Base-by-base conservation (phyloP, 2,797 vertebrate genomes). In the Toxotes lorentzi region DNA sequence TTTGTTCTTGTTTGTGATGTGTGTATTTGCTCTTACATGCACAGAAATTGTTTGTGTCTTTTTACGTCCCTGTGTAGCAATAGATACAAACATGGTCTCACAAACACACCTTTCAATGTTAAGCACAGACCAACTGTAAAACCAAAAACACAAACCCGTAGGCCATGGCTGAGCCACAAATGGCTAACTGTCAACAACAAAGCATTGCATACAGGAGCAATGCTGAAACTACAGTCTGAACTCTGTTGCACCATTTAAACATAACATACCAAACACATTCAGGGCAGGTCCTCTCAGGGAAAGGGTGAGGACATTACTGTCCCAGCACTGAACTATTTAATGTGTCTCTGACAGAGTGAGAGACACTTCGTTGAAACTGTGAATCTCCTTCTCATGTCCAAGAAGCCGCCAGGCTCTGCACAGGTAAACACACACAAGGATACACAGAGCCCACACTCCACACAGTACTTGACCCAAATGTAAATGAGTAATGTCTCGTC, bases 261-360 rank as follows among this genome's bases (percentile, higher is more conserved):
- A 78, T 56, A 57, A 59, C 38, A 60, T 43, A 56, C 40, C 21
- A 38, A 38, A 38, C 67, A 70, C 12, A 27, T 23, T 56, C 47
- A 12, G 59, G 35, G 21, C 4, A 7, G 2, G 73, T 57, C 30
- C 51, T 3, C 47, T n/a, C 47, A n/a, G 47, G 45, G 45, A 47
- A 7, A 73, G 4, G 5, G 61, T 48, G 54, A 74, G 43, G 40
- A 24, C 19, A 9, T 0, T 10, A 69, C 11, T 51, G 71, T 62
- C 43, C 51, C 43, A 72, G 24, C 40, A 54, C 72, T 48, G 40
- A 35, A 48, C 50, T 48, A 45, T 21, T 58, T 32, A 76, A 65
- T 80, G 60, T 43, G 57, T 60, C n/a, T n/a, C n/a, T 61, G 50
- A 45, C 38, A 41, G 17, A n/a, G 3, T n/a, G 23, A 5, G 35